These are phyloP conservation scores for Idaea aversata DNA, from an alignment of 2,888 invertebrate genomes.

Conservation along the genomic window DNA sequence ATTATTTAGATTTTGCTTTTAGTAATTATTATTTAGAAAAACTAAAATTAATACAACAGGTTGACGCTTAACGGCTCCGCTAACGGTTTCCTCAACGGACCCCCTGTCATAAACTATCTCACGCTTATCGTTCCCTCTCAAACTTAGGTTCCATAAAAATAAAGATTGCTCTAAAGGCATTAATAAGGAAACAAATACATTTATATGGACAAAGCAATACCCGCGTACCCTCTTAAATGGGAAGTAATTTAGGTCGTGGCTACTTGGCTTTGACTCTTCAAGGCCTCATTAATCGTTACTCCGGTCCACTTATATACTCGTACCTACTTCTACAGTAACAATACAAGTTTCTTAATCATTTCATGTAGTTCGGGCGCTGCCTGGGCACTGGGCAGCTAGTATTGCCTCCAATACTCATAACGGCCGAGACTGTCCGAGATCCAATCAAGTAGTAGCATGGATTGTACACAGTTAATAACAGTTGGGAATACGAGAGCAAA, in stretches of 20 bases:
- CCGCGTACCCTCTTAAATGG: not conserved
- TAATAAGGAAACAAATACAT: too few relatives aligned
- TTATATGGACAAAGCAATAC: too few relatives aligned
- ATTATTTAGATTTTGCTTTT: too few relatives aligned
- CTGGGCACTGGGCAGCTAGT: not conserved
- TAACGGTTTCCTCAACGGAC: too few relatives aligned
- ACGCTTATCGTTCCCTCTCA: too few relatives aligned
- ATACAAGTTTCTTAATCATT: conserved; percentile 1
- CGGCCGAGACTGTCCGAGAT: not conserved
- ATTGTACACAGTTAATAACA: not conserved
- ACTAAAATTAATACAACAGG: too few relatives aligned
- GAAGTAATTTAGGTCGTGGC: not conserved
- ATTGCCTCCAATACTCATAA: not conserved
- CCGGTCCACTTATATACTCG: not conserved
- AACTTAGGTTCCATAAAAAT: too few relatives aligned
- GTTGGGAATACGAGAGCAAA: not conserved
- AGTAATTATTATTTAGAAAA: too few relatives aligned
- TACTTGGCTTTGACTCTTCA: not conserved
- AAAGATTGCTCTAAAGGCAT: too few relatives aligned
- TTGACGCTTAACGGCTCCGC: too few relatives aligned
- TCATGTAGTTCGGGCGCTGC: not conserved
- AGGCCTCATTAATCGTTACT: not conserved
- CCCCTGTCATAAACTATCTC: too few relatives aligned
- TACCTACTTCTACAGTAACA: not conserved
- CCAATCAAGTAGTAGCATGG: not conserved